phyloP scores from a whole-genome alignment of 92 coral and sea anemone genomes.

The Meandrina meandrites region DNA sequence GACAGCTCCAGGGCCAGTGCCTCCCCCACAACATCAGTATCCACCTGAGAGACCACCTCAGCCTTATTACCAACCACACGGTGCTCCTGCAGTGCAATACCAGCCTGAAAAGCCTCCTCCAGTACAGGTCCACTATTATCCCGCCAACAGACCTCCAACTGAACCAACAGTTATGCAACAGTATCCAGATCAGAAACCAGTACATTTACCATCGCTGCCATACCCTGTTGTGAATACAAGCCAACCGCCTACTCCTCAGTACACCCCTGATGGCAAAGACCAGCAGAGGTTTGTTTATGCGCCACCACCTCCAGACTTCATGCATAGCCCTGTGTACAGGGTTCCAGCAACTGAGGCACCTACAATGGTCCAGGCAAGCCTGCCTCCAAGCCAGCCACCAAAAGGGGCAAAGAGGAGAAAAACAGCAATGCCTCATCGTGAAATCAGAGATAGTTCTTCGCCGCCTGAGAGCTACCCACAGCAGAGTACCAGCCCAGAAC shows the following conservation, averaged over 20 bases:
- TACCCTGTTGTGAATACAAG: constrained; percentile 61
- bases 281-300: constrained; percentile 70
- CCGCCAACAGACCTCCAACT: constrained; percentile 59
- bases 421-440: constrained; percentile 62
- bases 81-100: constrained; percentile 27
- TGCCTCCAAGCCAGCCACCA: constrained; percentile 21
- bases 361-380: constrained; percentile 4
- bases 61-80: constrained; percentile 49
- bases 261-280: constrained; percentile 59
- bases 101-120: constrained; percentile 33
- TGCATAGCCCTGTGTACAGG: constrained; percentile 79
- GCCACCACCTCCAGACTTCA: constrained; percentile 71
- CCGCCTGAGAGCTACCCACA: constrained; percentile 61
- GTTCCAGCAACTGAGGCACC: constrained; percentile 62
- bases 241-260: constrained; percentile 74
- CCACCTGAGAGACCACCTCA: constrained; percentile 53
- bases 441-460: constrained; percentile 46
- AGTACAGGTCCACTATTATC: constrained; percentile 53
- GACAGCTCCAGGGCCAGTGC: constrained; percentile 37
- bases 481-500: constrained; percentile 60
- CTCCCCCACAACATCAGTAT: constrained; percentile 26
- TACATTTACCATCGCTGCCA: constrained; percentile 48
- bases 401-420: constrained; percentile 71
- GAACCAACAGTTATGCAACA: constrained; percentile 37
- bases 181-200: constrained; percentile 60